A percentile compares a stretch with the other conserved stretches of the same genome.
Conservation (phyloP, 2,888 invertebrate genomes). For the Bugulina stolonifera region DNA sequence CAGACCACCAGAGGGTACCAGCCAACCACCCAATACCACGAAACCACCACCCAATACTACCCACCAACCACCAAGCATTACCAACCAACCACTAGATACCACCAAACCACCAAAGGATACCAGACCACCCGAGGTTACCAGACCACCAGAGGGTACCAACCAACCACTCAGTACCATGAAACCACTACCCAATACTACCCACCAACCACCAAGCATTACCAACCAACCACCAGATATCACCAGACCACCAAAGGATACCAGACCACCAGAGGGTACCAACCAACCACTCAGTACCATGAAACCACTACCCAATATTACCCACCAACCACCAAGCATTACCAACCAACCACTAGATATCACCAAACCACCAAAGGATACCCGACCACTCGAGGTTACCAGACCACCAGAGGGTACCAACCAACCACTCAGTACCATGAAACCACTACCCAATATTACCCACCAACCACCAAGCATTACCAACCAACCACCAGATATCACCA, state of each 20-base stretch:
- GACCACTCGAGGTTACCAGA: not conserved
- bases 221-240: not conserved
- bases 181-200: not conserved
- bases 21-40: too few species aligned
- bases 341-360: not conserved
- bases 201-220: not conserved
- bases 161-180: too few species aligned
- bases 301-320: too few species aligned
- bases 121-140: not conserved
- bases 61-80: not conserved
- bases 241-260: not conserved
- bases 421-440: not conserved
- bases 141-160: not conserved
- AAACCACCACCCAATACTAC: too few species aligned
- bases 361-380: not conserved
- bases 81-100: not conserved
- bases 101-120: not conserved
- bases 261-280: not conserved
- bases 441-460: not conserved
- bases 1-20: too few species aligned
- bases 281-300: not conserved
- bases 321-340: not conserved
- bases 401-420: not conserved
- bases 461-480: not conserved
- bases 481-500: not conserved